Base-by-base conservation (phyloP, 2,888 invertebrate genomes). In the Alloplasta piceator region DNA sequence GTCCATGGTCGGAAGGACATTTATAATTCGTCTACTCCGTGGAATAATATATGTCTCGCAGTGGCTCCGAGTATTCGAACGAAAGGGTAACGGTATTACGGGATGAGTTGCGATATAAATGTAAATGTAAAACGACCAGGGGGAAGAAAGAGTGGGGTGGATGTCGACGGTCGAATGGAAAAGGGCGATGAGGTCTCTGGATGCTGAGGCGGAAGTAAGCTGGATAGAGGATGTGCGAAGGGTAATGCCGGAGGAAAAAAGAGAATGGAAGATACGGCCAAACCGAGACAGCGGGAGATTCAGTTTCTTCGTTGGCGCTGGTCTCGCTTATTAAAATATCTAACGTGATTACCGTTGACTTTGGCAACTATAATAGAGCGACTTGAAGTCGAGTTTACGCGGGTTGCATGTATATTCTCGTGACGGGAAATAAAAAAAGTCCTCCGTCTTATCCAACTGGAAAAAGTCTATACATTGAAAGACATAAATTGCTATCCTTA, bases 271-370 rank as follows among this genome's bases (percentile, higher is more conserved):
- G 74, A 61, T 63, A 68, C 39, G 55, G 74, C 78, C 66, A 55
- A 76, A 64, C 56, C 63, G 76, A 78, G 75, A 81, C 68, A 66
- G 81, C 83, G 82, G 80, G 79, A 84, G 85, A 78, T 81, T 78
- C 60, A 84, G 83, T 84, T 84, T 83, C 86, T 82, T 86, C 87
- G 80, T 82, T 84, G 82, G 85, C 85, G 86, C 87, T 86, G 85
- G 84, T 87, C 86, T 84, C 88, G 89, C 89, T 91, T 91, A 90
- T 90, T 91, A 91, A 91, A 90, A 91, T 89, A 90, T 89, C 90
- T 89, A 90, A 91, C 89, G 85, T 88, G 89, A 90, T 91, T 91
- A 90, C 89, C 84, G 86, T 86, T 86, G 88, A 90, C 87, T 89
- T 26, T 88, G 87, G 88, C 86, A 90, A 90, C 90, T 90, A 89